phyloP scores from a whole-genome alignment of 1,140 invertebrate species.

The Choristoneura fumiferana region DNA sequence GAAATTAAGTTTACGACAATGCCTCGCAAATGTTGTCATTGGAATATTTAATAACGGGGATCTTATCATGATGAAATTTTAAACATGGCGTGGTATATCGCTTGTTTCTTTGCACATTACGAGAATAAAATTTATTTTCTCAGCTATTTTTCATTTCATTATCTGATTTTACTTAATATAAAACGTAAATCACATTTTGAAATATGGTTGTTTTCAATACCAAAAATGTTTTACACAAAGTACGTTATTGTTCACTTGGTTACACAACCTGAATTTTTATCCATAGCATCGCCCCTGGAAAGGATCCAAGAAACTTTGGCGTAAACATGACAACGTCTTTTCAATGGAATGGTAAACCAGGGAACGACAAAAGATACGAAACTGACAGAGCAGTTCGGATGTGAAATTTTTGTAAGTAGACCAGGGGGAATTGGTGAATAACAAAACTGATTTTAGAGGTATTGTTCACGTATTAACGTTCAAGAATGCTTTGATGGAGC shows the following conservation, averaged over 20 bases:
- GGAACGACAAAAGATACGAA: constrained; percentile 41
- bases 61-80: constrained; percentile 4
- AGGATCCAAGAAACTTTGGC: constrained; percentile 47
- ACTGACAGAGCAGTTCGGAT: constrained; percentile 39
- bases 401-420: constrained; percentile 42
- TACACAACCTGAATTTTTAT: constrained; percentile 46
- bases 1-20: constrained; percentile 14
- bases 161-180: background rate
- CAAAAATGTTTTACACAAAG: constrained; percentile 30
- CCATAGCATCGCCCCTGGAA: constrained; percentile 32
- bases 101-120: background rate
- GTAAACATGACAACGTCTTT: constrained; percentile 44
- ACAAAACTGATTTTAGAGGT: background rate
- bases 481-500: too few species aligned
- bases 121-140: background rate
- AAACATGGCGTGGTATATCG: constrained; percentile 5
- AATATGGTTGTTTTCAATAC: background rate
- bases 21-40: constrained; percentile 13
- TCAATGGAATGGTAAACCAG: constrained; percentile 45
- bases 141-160: too few species aligned
- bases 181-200: background rate
- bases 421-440: constrained; percentile 27
- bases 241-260: constrained; percentile 40
- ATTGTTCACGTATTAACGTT: too few species aligned
- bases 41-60: constrained; percentile 13